A percentile compares a stretch with the other conserved stretches of the same genome.
Evolutionary conservation across 1,140 invertebrate genomes (phyloP).

Genomic region (Mactra quadrangularis): DNA sequence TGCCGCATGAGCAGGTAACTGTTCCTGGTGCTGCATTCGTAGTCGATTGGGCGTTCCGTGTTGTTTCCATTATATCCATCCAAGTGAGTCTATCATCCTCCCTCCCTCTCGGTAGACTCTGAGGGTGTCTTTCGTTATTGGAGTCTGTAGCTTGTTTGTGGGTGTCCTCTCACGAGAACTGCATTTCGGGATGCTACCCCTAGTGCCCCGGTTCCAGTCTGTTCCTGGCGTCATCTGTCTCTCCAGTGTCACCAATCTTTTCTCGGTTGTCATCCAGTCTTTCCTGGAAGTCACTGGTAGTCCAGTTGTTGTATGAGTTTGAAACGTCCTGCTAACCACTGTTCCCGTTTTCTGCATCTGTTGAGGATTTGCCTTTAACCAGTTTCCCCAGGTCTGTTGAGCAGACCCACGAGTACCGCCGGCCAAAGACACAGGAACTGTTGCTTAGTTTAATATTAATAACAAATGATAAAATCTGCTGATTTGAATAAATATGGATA

Average conservation of each 20-base stretch:
- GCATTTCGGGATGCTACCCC: slow-evolving; percentile 47
- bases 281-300: slow-evolving; percentile 54
- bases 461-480: no score
- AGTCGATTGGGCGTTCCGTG: slow-evolving; percentile 39
- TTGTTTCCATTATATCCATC: slow-evolving; percentile 44
- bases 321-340: no score
- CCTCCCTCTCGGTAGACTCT: no score
- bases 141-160: slow-evolving; percentile 43
- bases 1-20: slow-evolving; percentile 31
- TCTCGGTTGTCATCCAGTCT: slow-evolving; percentile 55
- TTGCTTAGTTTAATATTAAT: no score
- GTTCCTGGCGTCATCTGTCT: slow-evolving; percentile 58
- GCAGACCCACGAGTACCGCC: no score
- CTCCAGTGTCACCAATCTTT: slow-evolving; percentile 56
- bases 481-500: no score
- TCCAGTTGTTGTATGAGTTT: slow-evolving; percentile 16
- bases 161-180: slow-evolving; percentile 49
- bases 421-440: no score
- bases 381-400: no score
- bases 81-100: no score
- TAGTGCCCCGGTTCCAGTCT: slow-evolving; percentile 27
- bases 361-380: no score
- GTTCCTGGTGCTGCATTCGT: slow-evolving; percentile 17
- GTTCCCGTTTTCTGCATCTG: no score
- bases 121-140: slow-evolving; percentile 32